Conservation (phyloP, 2,888 invertebrate genomes). For the Phengaris alcon region DNA sequence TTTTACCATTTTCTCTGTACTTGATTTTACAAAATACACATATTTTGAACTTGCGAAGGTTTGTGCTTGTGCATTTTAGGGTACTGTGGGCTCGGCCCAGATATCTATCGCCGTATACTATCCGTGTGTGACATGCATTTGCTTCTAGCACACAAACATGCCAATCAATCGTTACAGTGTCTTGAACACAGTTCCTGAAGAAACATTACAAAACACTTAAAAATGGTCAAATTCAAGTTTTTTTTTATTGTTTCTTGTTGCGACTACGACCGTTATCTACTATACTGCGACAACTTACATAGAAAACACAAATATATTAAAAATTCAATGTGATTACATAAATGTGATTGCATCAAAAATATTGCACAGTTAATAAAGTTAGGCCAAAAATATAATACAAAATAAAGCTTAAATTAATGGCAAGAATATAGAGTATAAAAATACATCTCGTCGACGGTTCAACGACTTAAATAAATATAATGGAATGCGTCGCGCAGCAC, state of each 20-base stretch:
- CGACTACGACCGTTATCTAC: neutral
- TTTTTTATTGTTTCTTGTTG: neutral
- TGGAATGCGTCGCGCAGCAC: conserved; percentile 20
- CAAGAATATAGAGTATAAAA: conserved; percentile 42
- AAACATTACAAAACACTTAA: neutral
- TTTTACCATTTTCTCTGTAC: too few species aligned
- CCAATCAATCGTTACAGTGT: too few species aligned
- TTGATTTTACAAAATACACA: neutral
- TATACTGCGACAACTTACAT: neutral
- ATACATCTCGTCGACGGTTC: conserved; percentile 5
- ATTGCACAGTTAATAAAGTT: conserved; percentile 36
- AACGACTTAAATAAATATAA: conserved; percentile 14
- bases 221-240: too few species aligned
- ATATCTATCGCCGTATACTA: neutral
- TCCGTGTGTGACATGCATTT: neutral
- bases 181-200: neutral
- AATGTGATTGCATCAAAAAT: conserved; percentile 34
- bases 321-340: conserved; percentile 29
- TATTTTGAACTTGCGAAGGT: neutral
- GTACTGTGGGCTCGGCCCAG: neutral
- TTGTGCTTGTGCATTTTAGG: neutral
- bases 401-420: conserved; percentile 45
- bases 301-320: conserved; percentile 19
- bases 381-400: conserved; percentile 34
- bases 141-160: neutral